phyloP scores from a whole-genome alignment of 2,888 invertebrate species.

The Athalia cordata region DNA sequence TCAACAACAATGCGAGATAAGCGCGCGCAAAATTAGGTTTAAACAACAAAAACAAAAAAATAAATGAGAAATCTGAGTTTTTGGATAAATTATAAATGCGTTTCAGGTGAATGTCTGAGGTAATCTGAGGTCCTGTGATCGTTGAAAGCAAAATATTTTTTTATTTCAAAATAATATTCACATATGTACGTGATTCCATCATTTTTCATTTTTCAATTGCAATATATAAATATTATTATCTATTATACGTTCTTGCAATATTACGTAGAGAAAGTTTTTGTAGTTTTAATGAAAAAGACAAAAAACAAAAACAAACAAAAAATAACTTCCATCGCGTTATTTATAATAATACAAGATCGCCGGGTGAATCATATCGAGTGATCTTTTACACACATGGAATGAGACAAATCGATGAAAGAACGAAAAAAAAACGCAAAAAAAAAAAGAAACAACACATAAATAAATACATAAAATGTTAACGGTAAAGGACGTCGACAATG shows the following conservation, averaged over 20 bases:
- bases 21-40: constrained; percentile 38
- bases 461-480: neutral
- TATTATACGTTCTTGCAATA: constrained; percentile 73
- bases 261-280: constrained; percentile 53
- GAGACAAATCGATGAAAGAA: constrained; percentile 7
- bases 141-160: constrained; percentile 68
- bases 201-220: constrained; percentile 67
- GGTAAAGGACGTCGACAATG: constrained; percentile 40
- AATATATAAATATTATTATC: constrained; percentile 61
- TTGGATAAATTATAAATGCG: constrained; percentile 27
- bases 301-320: neutral
- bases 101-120: constrained; percentile 67
- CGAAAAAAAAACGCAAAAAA: constrained; percentile 31
- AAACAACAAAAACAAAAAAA: constrained; percentile 13
- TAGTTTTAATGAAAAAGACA: neutral
- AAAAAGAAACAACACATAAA: constrained; percentile 23
- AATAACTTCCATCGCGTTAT: constrained; percentile 30
- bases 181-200: constrained; percentile 14
- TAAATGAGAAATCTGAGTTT: neutral
- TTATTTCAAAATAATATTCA: constrained; percentile 59
- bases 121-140: constrained; percentile 74
- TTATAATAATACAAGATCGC: too few relatives aligned
- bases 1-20: constrained; percentile 15
- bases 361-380: neutral
- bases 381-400: constrained; percentile 12